Conservation (phyloP, 2,113 vertebrate genomes). For the Elaphurus davidianus region DNA sequence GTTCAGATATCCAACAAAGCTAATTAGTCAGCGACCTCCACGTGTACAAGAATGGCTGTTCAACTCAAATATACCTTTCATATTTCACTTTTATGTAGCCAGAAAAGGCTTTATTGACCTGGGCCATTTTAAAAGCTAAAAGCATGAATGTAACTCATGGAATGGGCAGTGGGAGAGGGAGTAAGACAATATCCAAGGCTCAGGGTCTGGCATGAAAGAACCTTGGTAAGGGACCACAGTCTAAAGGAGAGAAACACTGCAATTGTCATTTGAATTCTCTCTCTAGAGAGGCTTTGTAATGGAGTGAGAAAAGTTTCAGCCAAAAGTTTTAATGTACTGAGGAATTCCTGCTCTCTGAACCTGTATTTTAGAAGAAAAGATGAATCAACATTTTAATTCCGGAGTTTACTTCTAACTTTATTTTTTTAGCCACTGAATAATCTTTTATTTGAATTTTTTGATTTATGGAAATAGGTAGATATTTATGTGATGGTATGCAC, state of each 20-base stretch:
- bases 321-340: neutral
- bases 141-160: neutral
- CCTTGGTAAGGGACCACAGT: neutral
- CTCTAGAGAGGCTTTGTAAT: neutral
- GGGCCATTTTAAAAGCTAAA: neutral
- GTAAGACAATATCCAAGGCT: neutral
- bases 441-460: neutral
- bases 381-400: neutral
- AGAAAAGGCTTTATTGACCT: neutral
- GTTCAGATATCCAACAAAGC: neutral
- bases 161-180: neutral
- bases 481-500: neutral
- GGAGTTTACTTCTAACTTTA: neutral
- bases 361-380: neutral
- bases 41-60: neutral
- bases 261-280: neutral
- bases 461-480: neutral
- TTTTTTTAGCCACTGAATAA: neutral
- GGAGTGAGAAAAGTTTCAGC: neutral
- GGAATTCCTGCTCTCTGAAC: neutral
- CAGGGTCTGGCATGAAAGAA: neutral
- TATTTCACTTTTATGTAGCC: neutral
- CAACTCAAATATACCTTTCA: neutral
- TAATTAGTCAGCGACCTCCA: neutral
- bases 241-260: neutral